These are phyloP conservation scores for Cerastoderma edule DNA, from an alignment of 2,888 invertebrate species.

Conservation along the genomic window DNA sequence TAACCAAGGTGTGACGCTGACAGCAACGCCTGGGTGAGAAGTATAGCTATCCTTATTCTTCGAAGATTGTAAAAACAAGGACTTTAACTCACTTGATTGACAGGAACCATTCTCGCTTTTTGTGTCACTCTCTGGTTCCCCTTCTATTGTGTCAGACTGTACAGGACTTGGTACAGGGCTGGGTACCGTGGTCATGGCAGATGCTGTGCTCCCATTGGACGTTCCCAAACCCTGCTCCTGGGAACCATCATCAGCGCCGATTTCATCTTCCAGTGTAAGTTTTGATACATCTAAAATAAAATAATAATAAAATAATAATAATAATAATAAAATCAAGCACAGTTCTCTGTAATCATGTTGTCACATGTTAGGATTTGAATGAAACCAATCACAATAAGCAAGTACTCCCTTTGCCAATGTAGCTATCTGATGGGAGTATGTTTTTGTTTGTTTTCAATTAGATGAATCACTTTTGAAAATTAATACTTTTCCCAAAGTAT, in stretches of 20 bases:
- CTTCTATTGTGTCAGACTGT: too few relatives aligned
- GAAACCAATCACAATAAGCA: too few relatives aligned
- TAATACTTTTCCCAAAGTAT: neutral
- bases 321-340: neutral
- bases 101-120: slow-evolving; percentile 9
- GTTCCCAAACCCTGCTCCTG: neutral
- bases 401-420: neutral
- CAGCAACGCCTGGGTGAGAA: too few relatives aligned
- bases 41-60: too few relatives aligned
- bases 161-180: neutral
- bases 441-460: neutral
- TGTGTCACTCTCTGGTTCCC: neutral
- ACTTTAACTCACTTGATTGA: slow-evolving; percentile 19
- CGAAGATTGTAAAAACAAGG: too few relatives aligned
- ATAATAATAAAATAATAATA: neutral
- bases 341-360: too few relatives aligned
- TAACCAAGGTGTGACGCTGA: too few relatives aligned
- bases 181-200: neutral
- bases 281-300: slow-evolving; percentile 25
- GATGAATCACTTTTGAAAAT: too few relatives aligned
- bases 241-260: neutral
- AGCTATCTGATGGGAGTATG: neutral
- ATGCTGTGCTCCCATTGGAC: neutral
- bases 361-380: too few relatives aligned
- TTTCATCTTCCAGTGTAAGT: slow-evolving; percentile 6